Evolutionary conservation across 2,113 vertebrate species (phyloP).

Genomic region (Mohoua ochrocephala): DNA sequence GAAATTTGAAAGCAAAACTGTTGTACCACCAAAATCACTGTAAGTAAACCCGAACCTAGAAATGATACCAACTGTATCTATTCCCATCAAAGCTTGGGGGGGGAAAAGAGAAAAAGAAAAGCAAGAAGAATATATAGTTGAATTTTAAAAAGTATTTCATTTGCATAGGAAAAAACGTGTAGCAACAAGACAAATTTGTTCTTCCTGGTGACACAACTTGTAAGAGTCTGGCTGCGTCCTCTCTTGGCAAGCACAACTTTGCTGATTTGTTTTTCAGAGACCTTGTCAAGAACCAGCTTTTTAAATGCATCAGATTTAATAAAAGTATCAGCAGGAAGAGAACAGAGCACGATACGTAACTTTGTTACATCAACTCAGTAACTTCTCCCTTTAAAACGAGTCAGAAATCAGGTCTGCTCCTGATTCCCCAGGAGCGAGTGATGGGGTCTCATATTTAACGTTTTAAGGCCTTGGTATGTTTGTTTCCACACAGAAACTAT

Average conservation of each 20-base stretch:
- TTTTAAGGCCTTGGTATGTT: neutral
- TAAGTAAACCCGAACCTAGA: neutral
- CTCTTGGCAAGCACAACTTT: neutral
- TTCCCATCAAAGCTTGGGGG: neutral
- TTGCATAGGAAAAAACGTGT: neutral
- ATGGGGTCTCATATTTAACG: neutral
- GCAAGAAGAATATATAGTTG: neutral
- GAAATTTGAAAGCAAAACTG: neutral
- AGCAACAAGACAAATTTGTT: neutral
- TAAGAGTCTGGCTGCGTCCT: neutral
- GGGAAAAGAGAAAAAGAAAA: neutral
- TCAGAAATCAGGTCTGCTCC: neutral
- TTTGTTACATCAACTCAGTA: neutral
- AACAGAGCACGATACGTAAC: neutral
- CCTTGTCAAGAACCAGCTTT: neutral
- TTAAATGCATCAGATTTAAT: neutral
- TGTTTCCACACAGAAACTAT: neutral
- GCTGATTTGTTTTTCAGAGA: neutral
- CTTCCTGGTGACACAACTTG: neutral
- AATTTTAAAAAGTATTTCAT: neutral
- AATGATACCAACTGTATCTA: neutral
- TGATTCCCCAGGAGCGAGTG: neutral
- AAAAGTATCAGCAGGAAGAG: neutral
- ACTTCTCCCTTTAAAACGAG: neutral
- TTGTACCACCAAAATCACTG: neutral